These are phyloP conservation scores for Sylvietta virens DNA, from an alignment of 2,113 vertebrate species.

Conservation along the genomic window DNA sequence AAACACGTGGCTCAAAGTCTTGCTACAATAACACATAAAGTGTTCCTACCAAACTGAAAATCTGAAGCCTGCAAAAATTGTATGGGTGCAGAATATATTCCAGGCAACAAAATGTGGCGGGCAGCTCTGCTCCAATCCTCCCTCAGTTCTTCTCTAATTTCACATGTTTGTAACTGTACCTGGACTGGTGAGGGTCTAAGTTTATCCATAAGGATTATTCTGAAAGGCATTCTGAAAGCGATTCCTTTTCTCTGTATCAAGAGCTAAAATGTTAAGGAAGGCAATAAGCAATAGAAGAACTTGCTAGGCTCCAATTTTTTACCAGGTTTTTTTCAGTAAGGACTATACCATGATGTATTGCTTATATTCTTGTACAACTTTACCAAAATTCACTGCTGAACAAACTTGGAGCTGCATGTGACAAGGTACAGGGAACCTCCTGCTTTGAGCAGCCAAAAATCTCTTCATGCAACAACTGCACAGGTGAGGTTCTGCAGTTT, in stretches of 20 bases:
- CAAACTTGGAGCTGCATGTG: not conserved
- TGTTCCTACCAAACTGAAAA: not conserved
- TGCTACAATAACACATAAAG: not conserved
- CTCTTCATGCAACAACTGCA: not conserved
- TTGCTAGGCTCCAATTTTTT: accelerated
- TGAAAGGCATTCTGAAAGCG: not conserved
- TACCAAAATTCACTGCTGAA: not conserved
- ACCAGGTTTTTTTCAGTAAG: not conserved
- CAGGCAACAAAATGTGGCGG: not conserved
- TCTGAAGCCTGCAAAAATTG: not conserved
- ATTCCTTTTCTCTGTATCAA: not conserved
- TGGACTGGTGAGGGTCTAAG: not conserved
- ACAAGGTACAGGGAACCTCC: not conserved
- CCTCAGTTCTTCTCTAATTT: not conserved
- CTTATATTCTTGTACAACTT: not conserved
- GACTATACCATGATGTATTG: not conserved
- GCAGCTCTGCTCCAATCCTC: not conserved
- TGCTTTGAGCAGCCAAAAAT: not conserved
- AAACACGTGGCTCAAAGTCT: not conserved
- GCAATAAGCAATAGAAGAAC: not conserved
- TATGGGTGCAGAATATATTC: not conserved
- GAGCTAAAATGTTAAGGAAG: not conserved
- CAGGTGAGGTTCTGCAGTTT: not conserved
- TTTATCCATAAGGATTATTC: not conserved
- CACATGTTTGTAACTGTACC: not conserved